Conservation (phyloP, 2,113 vertebrate species). For the Anarrhichthys ocellatus region DNA sequence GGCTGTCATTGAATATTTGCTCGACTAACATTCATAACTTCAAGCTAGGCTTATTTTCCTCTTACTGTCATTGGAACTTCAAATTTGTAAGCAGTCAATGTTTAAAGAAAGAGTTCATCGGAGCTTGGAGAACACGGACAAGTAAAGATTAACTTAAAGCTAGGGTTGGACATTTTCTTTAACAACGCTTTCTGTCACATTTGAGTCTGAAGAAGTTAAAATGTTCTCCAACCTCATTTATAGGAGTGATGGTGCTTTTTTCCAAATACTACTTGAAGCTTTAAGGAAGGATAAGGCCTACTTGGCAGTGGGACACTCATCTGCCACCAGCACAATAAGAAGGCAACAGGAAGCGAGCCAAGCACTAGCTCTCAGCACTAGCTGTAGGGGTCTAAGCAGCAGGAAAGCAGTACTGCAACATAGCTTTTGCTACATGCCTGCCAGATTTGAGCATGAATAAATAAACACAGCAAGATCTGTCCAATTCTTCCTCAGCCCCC, state of each 20-base stretch:
- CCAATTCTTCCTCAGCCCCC: conserved; percentile 59
- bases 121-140: conserved; percentile 1
- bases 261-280: conserved; percentile 44
- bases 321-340: conserved; percentile 72
- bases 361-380: conserved; percentile 64
- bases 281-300: conserved; percentile 68
- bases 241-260: conserved; percentile 24
- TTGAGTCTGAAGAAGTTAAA: conserved; percentile 19
- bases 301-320: conserved; percentile 60
- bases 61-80: conserved; percentile 10
- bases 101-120: conserved; percentile 1
- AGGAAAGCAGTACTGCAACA: conserved; percentile 57
- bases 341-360: conserved; percentile 70
- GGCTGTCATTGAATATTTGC: conserved; percentile 28
- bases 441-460: conserved; percentile 73
- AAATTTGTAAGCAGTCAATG: conserved; percentile 13
- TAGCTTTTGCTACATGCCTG: conserved; percentile 58
- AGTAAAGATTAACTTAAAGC: not conserved
- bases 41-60: conserved; percentile 22
- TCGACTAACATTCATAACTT: conserved; percentile 11
- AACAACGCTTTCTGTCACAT: too few species aligned
- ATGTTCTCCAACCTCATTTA: conserved; percentile 27
- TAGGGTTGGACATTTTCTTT: not conserved
- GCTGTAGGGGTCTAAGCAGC: conserved; percentile 56
- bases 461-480: conserved; percentile 64